phyloP scores from a whole-genome alignment of 2,888 invertebrate species.

The Tetanocera ferruginea region DNA sequence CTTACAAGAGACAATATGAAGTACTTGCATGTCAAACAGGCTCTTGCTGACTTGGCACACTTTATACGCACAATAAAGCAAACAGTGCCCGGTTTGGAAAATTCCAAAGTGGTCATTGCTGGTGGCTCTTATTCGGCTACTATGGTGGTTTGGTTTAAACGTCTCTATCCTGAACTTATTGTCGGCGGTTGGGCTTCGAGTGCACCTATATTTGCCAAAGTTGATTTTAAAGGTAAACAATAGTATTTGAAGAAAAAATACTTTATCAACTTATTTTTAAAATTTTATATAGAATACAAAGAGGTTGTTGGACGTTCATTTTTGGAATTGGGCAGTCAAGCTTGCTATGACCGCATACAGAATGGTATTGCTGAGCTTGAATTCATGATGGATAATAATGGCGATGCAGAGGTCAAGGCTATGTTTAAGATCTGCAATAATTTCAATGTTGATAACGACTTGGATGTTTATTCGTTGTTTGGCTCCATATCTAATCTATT shows the following conservation, averaged over 20 bases:
- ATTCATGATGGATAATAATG: slow-evolving; percentile 56
- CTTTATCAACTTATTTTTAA: neutral
- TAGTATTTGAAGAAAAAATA: neutral
- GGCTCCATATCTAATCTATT: slow-evolving; percentile 61
- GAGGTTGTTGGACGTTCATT: slow-evolving; percentile 64
- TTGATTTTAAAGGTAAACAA: slow-evolving; percentile 71
- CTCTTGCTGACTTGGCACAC: slow-evolving; percentile 76
- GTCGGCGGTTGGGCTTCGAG: slow-evolving; percentile 76
- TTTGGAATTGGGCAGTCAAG: slow-evolving; percentile 59
- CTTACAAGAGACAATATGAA: slow-evolving; percentile 73
- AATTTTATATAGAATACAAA: slow-evolving; percentile 60
- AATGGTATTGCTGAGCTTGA: slow-evolving; percentile 63
- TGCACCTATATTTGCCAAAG: slow-evolving; percentile 75
- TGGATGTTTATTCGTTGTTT: slow-evolving; percentile 65
- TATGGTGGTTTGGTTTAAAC: slow-evolving; percentile 78
- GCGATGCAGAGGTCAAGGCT: slow-evolving; percentile 59
- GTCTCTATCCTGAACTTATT: slow-evolving; percentile 75
- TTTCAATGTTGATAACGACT: slow-evolving; percentile 61
- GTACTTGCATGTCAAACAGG: slow-evolving; percentile 76
- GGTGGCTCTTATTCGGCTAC: slow-evolving; percentile 79
- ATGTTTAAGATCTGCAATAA: slow-evolving; percentile 63
- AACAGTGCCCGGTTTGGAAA: slow-evolving; percentile 57
- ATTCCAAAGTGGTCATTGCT: slow-evolving; percentile 71
- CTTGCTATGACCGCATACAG: slow-evolving; percentile 65
- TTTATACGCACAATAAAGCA: slow-evolving; percentile 72